Evolutionary conservation across 2,888 invertebrate species (phyloP).

Genomic region (Andrena haemorrhoa): DNA sequence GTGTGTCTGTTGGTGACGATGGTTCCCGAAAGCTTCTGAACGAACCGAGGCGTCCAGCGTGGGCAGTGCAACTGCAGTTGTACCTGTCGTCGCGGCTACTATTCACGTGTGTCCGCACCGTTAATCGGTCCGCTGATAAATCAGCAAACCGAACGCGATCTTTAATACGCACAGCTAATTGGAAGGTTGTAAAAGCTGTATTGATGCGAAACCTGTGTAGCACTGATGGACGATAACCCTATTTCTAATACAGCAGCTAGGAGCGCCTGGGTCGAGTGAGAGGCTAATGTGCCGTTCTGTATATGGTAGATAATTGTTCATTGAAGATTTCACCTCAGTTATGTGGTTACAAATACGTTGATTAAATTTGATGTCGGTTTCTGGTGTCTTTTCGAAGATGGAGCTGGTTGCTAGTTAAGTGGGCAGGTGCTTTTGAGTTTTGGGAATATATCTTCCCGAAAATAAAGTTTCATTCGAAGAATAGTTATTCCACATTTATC

Average conservation of each 20-base stretch:
- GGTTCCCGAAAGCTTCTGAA: constrained; percentile 33
- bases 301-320: background rate
- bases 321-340: background rate
- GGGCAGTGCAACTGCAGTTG: constrained; percentile 32
- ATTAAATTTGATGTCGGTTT: too few relatives aligned
- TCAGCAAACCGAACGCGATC: constrained; percentile 30
- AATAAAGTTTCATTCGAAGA: too few relatives aligned
- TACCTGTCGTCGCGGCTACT: constrained; percentile 36
- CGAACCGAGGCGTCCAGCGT: constrained; percentile 16
- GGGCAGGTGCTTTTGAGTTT: too few relatives aligned
- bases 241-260: constrained; percentile 9
- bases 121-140: constrained; percentile 59
- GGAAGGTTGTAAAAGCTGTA: constrained; percentile 23
- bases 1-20: constrained; percentile 45
- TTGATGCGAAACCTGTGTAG: constrained; percentile 1
- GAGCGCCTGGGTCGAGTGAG: background rate
- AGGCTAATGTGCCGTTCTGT: background rate
- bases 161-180: constrained; percentile 48
- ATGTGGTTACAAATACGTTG: background rate
- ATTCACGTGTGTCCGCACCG: constrained; percentile 49
- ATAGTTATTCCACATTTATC: too few relatives aligned
- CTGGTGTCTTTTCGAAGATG: too few relatives aligned
- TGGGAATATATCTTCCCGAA: too few relatives aligned
- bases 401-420: too few relatives aligned
- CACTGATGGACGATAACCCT: constrained; percentile 15